A percentile compares a stretch with the other conserved stretches of the same genome.
Evolutionary conservation across 2,888 invertebrate genomes (phyloP).

Genomic region (Apodemia mormo): DNA sequence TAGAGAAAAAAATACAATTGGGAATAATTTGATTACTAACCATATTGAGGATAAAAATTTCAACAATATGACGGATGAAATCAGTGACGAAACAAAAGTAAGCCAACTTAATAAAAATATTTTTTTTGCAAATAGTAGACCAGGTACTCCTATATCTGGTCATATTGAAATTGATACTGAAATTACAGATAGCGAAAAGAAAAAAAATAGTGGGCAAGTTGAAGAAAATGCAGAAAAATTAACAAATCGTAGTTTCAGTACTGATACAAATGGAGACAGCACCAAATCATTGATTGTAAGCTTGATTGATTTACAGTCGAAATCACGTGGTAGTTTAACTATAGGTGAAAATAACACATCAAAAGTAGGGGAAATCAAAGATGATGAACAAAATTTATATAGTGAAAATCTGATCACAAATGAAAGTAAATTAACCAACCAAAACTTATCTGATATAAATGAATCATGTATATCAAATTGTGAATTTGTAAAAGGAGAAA

Average conservation of each 20-base stretch:
- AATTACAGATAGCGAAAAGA: neutral
- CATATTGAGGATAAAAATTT: too few species aligned
- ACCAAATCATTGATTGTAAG: neutral
- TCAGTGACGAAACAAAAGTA: too few species aligned
- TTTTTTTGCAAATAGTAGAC: neutral
- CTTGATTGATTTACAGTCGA: neutral
- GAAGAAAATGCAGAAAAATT: neutral
- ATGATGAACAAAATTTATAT: neutral
- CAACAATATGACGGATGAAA: too few species aligned
- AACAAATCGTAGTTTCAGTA: neutral
- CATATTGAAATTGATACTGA: neutral
- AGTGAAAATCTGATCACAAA: conserved; percentile 20
- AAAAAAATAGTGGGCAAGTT: neutral
- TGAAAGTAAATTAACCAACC: conserved; percentile 26
- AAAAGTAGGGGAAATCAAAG: conserved; percentile 8
- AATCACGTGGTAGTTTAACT: neutral
- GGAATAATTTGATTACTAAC: neutral
- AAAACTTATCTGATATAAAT: conserved; percentile 12
- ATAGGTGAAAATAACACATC: neutral
- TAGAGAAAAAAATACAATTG: neutral
- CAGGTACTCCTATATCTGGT: neutral
- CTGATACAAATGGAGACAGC: neutral
- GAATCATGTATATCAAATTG: conserved; percentile 9
- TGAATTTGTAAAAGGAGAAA: conserved; percentile 13
- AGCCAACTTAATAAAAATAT: too few species aligned